Conservation (phyloP, 2,888 invertebrate species). For the Apodemia duryi region DNA sequence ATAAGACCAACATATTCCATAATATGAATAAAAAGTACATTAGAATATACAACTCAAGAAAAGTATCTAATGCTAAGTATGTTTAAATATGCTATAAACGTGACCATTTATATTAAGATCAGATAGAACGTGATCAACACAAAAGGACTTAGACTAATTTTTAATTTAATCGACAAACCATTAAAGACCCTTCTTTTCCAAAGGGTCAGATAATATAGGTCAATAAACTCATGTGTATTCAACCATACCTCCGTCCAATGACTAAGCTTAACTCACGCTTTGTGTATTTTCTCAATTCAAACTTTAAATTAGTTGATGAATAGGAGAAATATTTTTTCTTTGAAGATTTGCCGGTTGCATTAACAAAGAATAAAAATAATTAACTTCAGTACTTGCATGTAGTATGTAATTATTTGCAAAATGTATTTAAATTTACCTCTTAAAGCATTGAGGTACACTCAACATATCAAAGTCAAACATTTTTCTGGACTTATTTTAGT, state of each 20-base stretch:
- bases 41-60: too few species aligned
- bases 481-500: too few species aligned
- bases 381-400: too few species aligned
- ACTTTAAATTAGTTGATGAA: conserved; percentile 8
- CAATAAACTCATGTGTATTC: conserved; percentile 64
- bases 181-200: conserved; percentile 55
- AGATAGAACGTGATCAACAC: conserved; percentile 2
- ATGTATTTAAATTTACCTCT: too few species aligned
- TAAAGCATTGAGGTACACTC: too few species aligned
- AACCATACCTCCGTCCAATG: conserved; percentile 34
- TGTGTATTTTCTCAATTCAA: conserved; percentile 5
- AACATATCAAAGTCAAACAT: too few species aligned
- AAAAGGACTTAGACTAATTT: conserved; percentile 5
- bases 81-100: not conserved
- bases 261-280: conserved; percentile 5
- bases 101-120: not conserved
- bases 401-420: too few species aligned
- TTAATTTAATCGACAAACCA: conserved; percentile 34
- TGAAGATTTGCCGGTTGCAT: conserved; percentile 3
- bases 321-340: not conserved
- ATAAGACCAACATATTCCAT: too few species aligned
- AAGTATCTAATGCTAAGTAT: too few species aligned
- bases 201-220: conserved; percentile 56
- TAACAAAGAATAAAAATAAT: too few species aligned
- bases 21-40: too few species aligned